Evolutionary conservation across 1,140 invertebrate species (phyloP).

Genomic region (Metaphire vulgaris): DNA sequence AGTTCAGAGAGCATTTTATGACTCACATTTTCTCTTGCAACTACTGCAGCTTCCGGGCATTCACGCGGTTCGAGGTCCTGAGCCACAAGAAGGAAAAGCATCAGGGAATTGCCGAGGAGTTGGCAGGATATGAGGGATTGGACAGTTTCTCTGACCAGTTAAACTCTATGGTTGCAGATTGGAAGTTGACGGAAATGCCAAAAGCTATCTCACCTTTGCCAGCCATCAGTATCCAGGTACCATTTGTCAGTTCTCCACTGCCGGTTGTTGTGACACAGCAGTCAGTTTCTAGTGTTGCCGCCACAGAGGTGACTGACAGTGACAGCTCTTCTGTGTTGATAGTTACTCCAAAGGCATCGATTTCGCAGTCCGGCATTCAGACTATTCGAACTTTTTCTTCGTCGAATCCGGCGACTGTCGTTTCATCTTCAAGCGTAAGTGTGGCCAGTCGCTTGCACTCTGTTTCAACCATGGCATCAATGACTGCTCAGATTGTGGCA

Average conservation of each 20-base stretch:
- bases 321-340: neutral
- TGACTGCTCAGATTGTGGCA: neutral
- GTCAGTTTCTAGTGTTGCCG: neutral
- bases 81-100: slow-evolving; percentile 21
- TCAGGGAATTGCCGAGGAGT: slow-evolving; percentile 5
- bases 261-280: neutral
- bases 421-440: neutral
- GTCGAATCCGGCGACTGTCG: neutral
- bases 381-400: neutral
- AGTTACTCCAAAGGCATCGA: neutral
- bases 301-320: neutral
- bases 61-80: slow-evolving; percentile 8
- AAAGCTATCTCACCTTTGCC: neutral
- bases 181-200: neutral
- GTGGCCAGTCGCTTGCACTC: neutral
- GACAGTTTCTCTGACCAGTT: slow-evolving; percentile 5
- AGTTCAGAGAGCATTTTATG: neutral
- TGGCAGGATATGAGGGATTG: slow-evolving; percentile 15
- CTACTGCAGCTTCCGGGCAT: slow-evolving; percentile 14
- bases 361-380: neutral
- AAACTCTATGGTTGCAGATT: neutral
- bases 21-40: slow-evolving; percentile 20
- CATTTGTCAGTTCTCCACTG: neutral
- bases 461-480: neutral
- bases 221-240: neutral